A percentile compares a stretch with the other conserved stretches of the same genome.
These are phyloP conservation scores for Villa cingulata DNA, from an alignment of 2,888 invertebrate genomes.

Conservation along the genomic window DNA sequence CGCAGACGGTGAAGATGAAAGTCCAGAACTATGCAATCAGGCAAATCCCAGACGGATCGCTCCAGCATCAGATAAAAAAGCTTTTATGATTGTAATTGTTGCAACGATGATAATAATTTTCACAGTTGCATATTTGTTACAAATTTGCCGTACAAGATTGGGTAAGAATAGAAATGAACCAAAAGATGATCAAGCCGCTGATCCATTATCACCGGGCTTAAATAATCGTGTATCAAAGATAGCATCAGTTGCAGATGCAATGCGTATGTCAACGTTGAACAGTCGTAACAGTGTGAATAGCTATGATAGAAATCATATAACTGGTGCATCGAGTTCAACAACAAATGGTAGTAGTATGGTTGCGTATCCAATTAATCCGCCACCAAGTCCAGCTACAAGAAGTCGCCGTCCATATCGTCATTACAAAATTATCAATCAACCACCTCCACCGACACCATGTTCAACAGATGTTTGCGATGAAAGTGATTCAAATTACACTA, in stretches of 20 bases:
- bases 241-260: slow-evolving; percentile 39
- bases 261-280: slow-evolving; percentile 52
- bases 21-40: slow-evolving; percentile 45
- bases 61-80: slow-evolving; percentile 37
- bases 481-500: slow-evolving; percentile 61
- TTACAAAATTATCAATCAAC: slow-evolving; percentile 63
- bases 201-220: slow-evolving; percentile 45
- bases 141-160: slow-evolving; percentile 41
- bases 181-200: slow-evolving; percentile 49
- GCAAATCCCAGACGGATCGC: slow-evolving; percentile 36
- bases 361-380: slow-evolving; percentile 77
- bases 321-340: slow-evolving; percentile 41
- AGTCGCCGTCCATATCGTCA: slow-evolving; percentile 63
- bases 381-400: slow-evolving; percentile 77
- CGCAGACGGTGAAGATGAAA: slow-evolving; percentile 68
- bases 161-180: slow-evolving; percentile 40
- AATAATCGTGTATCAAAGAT: slow-evolving; percentile 34
- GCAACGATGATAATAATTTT: slow-evolving; percentile 43
- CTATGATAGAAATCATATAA: slow-evolving; percentile 57
- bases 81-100: slow-evolving; percentile 43
- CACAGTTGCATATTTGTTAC: slow-evolving; percentile 40
- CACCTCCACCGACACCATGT: slow-evolving; percentile 89
- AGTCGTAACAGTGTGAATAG: slow-evolving; percentile 49
- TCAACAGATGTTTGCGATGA: slow-evolving; percentile 89
- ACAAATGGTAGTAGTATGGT: slow-evolving; percentile 37